Evolutionary conservation across 2,888 invertebrate species (phyloP), one percentile per base, ranked within the genome.

Genomic region (Drosophila recens): DNA sequence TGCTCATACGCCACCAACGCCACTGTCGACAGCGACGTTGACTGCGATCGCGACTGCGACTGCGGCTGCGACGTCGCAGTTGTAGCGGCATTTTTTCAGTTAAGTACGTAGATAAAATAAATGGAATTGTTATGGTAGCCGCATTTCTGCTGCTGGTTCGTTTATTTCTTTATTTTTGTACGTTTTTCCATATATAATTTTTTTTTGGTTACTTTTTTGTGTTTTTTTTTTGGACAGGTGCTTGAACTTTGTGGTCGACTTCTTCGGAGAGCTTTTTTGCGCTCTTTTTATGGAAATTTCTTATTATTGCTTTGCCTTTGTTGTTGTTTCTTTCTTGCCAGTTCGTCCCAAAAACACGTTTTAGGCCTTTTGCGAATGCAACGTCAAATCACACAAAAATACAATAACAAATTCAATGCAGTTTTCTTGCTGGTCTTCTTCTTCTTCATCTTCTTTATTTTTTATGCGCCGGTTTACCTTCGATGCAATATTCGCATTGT

Each of bases 381-480:
- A 52, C 88, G 45, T 46, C 65, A 76, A 85, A 87, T 72, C 62
- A 59, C 63, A 66, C 30, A 30, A 30, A 30, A 78, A 78, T 76
- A 68, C 63, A 59, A 65, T 75, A 54, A 46, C 53, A 70, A 71
- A 77, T 74, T 67, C 78, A 85, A 84, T 86, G 86, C 85, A 86
- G 72, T 82, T 85, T 58, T 79, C 69, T 62, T 27, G 27, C 1
- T 5, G 49, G 57, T 73, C 63, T 20, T 15, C 45, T 57, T 42
- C 42, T 46, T 43, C 34, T 59, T 46, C 57, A 8, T 45, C 34
- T 15, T 13, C 63, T 74, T 62, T 23, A n/a, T 38, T 65, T 66
- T 84, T 89, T 77, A 89, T 87, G 79, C 72, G 82, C 88, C 75
- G 87, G 89, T 85, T 87, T 79, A 79, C 86, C 86, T 87, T 87